Evolutionary conservation across 1,140 invertebrate species (phyloP), one percentile per base, ranked within the genome.

Genomic region (Pseudomyrmex pallidus): DNA sequence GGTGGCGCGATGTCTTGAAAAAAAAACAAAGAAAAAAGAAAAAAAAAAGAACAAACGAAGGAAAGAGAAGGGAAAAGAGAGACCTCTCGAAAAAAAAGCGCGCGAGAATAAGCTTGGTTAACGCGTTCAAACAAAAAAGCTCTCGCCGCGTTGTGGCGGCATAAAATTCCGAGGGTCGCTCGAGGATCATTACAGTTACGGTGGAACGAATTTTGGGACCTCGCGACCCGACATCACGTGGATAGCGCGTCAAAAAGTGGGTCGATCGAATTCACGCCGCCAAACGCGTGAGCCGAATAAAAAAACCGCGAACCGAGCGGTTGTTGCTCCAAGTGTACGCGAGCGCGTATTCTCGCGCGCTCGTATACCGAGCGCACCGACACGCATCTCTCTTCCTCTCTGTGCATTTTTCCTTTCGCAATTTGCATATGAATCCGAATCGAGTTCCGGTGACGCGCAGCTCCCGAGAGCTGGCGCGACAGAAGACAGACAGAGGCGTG

Each of bases 351-450:
- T 7, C 72, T n/a, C 64, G 13, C 35, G 25, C 61, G 74, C 56
- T 44, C 57, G n/a, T 48, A 25, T 25, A 68, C 63, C n/a, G n/a
- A n/a, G 44, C 61, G 25, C 61, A 62, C 70, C 80, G 56, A 70
- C 66, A 64, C 78, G 68, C 64, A 57, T 61, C 76, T 54, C 67
- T 44, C 50, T 50, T 56, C 74, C 57, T 7, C 59, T 59, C 22
- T 15, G 2, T 59, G 54, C 20, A 13, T 1, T 52, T 9, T 63
- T 74, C 44, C 67, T 84, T 59, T 63, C 52, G 20, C 85, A 80
- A 89, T 91, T 91, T 91, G 87, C 90, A 90, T 91, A 90, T 90
- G 91, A 91, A 91, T 91, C 67, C 73, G 82, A 85, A 89, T 88
- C 76, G 82, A 73, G 66, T 64, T 44, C 86, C 63, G 78, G 77